These are phyloP conservation scores for Ciconia stormi DNA, from an alignment of 2,113 vertebrate genomes.

Conservation along the genomic window DNA sequence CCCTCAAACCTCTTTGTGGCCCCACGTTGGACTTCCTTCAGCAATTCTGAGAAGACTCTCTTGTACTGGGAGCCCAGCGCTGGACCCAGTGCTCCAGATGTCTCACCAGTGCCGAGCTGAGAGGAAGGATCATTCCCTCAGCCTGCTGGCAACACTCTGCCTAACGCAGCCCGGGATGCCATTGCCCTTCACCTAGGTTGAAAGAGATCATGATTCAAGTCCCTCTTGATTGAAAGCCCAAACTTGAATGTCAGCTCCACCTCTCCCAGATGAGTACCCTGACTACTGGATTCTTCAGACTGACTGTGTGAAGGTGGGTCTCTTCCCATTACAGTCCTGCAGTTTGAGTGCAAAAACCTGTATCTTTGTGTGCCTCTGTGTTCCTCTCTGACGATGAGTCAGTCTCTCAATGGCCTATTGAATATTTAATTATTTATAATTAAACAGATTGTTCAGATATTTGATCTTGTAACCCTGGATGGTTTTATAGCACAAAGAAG, in stretches of 20 bases:
- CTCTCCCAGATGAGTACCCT: background rate
- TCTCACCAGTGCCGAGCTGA: background rate
- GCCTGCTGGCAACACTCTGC: background rate
- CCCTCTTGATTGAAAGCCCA: background rate
- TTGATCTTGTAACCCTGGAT: background rate
- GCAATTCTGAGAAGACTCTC: background rate
- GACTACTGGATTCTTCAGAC: background rate
- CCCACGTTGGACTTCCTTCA: background rate
- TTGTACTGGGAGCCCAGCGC: background rate
- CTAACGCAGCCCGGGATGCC: too few species aligned
- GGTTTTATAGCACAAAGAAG: background rate
- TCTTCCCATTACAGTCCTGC: background rate
- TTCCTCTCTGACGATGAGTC: background rate
- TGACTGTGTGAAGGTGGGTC: background rate
- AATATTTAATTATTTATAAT: background rate
- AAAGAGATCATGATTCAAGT: too few species aligned
- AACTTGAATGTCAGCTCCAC: background rate
- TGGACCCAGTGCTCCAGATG: background rate
- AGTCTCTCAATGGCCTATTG: background rate
- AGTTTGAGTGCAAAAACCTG: background rate
- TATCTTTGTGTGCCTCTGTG: background rate
- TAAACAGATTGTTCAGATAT: background rate
- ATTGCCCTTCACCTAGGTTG: background rate
- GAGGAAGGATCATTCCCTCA: background rate
- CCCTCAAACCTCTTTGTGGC: background rate